Evolutionary conservation across 2,113 vertebrate genomes (phyloP).

Genomic region (Donacobius atricapilla): DNA sequence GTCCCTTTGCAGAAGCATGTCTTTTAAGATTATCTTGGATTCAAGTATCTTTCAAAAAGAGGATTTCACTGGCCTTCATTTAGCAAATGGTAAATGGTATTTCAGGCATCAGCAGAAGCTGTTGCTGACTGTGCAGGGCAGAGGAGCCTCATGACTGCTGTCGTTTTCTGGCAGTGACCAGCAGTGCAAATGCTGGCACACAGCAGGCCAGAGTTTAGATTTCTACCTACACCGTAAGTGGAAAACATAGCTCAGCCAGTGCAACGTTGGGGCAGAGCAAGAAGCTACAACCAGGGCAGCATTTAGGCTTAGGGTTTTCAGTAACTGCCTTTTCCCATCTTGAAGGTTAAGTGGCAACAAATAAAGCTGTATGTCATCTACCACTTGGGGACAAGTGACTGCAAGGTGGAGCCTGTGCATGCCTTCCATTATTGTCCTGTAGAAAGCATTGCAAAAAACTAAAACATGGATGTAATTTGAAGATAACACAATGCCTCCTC

Average conservation of each 20-base stretch:
- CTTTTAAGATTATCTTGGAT: background rate
- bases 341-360: background rate
- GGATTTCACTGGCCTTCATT: background rate
- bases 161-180: background rate
- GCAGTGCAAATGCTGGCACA: background rate
- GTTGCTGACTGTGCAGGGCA: background rate
- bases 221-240: background rate
- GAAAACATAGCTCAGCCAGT: background rate
- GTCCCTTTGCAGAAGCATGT: background rate
- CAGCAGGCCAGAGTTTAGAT: background rate
- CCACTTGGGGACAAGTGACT: background rate
- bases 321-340: background rate
- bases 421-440: background rate
- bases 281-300: background rate
- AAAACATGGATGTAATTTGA: background rate
- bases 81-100: background rate
- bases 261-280: background rate
- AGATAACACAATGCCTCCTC: background rate
- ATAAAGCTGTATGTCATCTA: background rate
- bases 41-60: background rate
- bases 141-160: background rate
- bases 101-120: background rate
- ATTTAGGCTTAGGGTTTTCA: background rate
- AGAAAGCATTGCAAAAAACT: background rate
- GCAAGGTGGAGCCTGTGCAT: background rate